phyloP scores from a whole-genome alignment of 1,140 invertebrate species.

The Euborellia annulipes region DNA sequence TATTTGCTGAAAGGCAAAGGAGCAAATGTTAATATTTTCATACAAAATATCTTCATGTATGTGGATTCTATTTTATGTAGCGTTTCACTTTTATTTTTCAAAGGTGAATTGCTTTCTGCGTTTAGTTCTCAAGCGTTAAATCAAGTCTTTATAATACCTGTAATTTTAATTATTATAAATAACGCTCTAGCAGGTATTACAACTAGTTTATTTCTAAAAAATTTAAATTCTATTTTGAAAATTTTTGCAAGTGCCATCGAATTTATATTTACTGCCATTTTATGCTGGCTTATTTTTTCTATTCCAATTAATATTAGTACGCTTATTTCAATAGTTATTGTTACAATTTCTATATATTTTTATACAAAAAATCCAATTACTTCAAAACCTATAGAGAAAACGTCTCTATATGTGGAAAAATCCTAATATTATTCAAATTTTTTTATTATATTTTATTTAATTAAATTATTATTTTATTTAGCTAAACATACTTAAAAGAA shows the following conservation, averaged over 20 bases:
- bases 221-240: constrained; percentile 89
- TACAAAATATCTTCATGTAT: constrained; percentile 96
- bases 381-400: constrained; percentile 29
- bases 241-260: constrained; percentile 91
- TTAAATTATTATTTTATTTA: too few relatives aligned
- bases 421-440: too few relatives aligned
- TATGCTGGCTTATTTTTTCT: constrained; percentile 77
- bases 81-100: constrained; percentile 43
- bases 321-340: constrained; percentile 62
- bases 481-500: too few relatives aligned
- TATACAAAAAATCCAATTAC: constrained; percentile 83
- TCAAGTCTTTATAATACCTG: constrained; percentile 38
- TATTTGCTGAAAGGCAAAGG: constrained; percentile 79
- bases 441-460: too few relatives aligned
- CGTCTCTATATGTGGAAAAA: too few relatives aligned
- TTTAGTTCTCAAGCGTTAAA: constrained; percentile 39
- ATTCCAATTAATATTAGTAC: constrained; percentile 77
- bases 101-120: constrained; percentile 41
- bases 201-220: constrained; percentile 85
- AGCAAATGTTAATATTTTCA: constrained; percentile 68
- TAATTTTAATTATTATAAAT: constrained; percentile 72
- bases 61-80: constrained; percentile 87
- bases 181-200: constrained; percentile 84
- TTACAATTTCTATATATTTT: constrained; percentile 65
- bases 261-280: constrained; percentile 74